Percentiles rank a stretch among this genome's conserved stretches.
Evolutionary conservation across 2,113 vertebrate species (phyloP).

Genomic region (Cryptomyrus ogoouensis): DNA sequence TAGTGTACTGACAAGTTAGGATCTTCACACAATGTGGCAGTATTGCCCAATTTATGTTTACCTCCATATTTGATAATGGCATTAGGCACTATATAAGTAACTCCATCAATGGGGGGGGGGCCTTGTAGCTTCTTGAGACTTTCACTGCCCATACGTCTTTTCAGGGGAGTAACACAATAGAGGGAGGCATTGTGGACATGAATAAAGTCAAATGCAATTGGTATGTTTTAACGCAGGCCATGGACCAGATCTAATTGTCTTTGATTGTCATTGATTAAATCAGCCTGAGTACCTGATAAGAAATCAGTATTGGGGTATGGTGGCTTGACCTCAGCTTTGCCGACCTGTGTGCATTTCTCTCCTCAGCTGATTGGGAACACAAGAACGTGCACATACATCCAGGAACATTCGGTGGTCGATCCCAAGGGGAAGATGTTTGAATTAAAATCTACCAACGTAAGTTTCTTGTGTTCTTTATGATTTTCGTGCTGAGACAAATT

Average conservation of each 20-base stretch:
- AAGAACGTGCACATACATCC: slow-evolving; percentile 81
- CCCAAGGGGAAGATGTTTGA: slow-evolving; percentile 78
- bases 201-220: neutral
- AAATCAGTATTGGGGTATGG: neutral
- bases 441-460: slow-evolving; percentile 87
- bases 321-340: neutral
- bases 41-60: neutral
- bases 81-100: neutral
- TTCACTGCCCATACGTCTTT: neutral
- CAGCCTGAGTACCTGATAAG: neutral
- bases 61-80: neutral
- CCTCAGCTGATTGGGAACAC: slow-evolving; percentile 79
- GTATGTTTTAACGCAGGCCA: neutral
- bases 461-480: slow-evolving; percentile 39
- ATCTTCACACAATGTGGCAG: neutral
- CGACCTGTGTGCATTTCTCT: slow-evolving; percentile 15
- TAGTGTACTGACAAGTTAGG: neutral
- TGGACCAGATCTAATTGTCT: neutral
- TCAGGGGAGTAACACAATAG: neutral
- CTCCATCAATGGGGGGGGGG: neutral
- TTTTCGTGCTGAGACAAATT: no score
- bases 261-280: neutral
- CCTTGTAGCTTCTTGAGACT: neutral
- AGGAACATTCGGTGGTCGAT: slow-evolving; percentile 91
- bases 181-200: neutral